Conservation (phyloP, 2,888 invertebrate species). For the Priapulus caudatus region DNA sequence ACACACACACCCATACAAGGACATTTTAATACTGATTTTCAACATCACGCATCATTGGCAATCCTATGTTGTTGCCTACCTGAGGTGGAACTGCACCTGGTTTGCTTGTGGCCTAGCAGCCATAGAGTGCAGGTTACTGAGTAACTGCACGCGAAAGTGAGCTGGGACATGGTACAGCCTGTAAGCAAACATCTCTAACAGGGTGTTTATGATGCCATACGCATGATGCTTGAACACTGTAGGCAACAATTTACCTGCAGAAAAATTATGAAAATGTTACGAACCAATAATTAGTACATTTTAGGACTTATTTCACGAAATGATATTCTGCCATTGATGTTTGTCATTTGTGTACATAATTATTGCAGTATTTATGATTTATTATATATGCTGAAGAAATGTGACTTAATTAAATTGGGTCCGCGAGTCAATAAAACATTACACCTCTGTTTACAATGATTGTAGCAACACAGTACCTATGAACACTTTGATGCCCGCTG, state of each 20-base stretch:
- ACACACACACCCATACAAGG: no score
- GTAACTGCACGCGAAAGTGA: constrained; percentile 79
- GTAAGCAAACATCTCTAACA: constrained; percentile 92
- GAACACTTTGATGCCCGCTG: constrained; percentile 89
- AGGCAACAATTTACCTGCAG: constrained; percentile 66
- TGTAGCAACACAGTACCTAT: no score
- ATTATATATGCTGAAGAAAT: no score
- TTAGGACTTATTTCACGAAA: no score
- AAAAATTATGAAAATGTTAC: not conserved
- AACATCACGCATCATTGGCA: no score
- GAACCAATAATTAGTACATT: constrained; percentile 1
- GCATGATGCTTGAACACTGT: constrained; percentile 82
- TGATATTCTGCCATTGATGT: no score
- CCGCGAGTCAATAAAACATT: no score
- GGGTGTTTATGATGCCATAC: constrained; percentile 87
- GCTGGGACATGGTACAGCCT: constrained; percentile 91
- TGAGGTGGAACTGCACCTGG: constrained; percentile 83
- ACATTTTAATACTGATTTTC: no score
- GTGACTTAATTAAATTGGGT: no score
- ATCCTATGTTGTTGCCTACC: constrained; percentile 47
- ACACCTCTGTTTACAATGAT: no score
- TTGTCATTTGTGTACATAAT: no score
- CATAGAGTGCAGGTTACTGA: constrained; percentile 79
- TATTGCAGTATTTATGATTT: no score
- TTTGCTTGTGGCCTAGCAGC: constrained; percentile 85